Evolutionary conservation across 2,888 invertebrate genomes (phyloP).

Genomic region (Limnephilus marmoratus): DNA sequence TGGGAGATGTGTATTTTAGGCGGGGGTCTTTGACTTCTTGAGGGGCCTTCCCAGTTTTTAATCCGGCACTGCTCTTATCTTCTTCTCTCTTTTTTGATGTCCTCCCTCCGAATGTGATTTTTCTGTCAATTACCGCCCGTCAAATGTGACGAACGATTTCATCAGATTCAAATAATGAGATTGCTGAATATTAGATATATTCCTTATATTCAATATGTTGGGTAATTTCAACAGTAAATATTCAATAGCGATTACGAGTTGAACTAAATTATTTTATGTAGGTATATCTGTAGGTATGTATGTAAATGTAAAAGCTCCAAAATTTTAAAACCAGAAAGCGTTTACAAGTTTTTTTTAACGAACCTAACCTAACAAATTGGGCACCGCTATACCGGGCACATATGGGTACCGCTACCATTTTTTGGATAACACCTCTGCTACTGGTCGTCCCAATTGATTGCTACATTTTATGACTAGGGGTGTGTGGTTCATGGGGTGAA

Average conservation of each 20-base stretch:
- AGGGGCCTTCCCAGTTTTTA: no score
- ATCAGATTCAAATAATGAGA: not conserved
- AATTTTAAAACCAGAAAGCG: not conserved
- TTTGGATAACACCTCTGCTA: no score
- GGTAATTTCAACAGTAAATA: not conserved
- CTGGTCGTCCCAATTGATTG: no score
- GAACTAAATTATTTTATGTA: not conserved
- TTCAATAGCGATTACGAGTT: not conserved
- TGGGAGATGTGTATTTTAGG: no score
- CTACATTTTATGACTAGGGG: no score
- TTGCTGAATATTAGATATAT: not conserved
- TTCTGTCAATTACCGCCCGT: slow-evolving; percentile 35
- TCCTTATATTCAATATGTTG: not conserved
- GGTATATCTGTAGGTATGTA: not conserved
- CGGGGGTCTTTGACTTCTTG: no score
- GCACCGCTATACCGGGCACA: no score
- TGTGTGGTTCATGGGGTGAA: no score
- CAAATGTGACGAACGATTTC: slow-evolving; percentile 27
- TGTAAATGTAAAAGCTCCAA: not conserved
- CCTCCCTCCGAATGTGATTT: not conserved
- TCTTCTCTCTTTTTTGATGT: not conserved
- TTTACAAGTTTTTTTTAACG: no score
- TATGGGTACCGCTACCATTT: no score
- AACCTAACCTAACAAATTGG: no score
- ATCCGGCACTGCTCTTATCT: not conserved